Evolutionary conservation across 2,888 invertebrate species (phyloP), one percentile per base, ranked within the genome.

Genomic region (Dermolepida albohirtum): DNA sequence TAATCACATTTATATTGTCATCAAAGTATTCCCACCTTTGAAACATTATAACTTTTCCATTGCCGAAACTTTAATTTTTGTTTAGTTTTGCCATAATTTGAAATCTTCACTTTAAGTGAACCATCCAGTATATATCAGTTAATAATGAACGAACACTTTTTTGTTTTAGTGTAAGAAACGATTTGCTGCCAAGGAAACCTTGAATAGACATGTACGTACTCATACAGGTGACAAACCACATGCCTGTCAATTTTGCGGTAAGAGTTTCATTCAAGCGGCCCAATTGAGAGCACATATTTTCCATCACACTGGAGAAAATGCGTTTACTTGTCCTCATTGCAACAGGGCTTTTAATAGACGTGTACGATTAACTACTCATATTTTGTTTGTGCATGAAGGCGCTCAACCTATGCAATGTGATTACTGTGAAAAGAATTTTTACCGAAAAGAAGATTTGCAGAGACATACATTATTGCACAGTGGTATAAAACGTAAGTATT

Each of bases 101-200:
- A n/a, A n/a, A n/a, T n/a, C n/a, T n/a, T n/a, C n/a, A n/a, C n/a
- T n/a, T n/a, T n/a, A n/a, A n/a, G n/a, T n/a, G n/a, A n/a, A n/a
- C n/a, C n/a, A n/a, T n/a, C n/a, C n/a, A n/a, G n/a, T 34, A 10
- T 34, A 8, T 1, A 34, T 34, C 22, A 22, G 4, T 22, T 4
- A 22, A 4, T 22, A 22, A 22, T 40, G 29, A 63, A 27, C 44
- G 39, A 7, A 7, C 5, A 5, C 5, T 27, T 52, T 71, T 57
- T 65, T 63, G 57, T 79, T 83, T 63, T 81, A 93, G 92, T 95
- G 94, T 76, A 87, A 87, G 43, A 90, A 90, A 80, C 88, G 87
- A 64, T 94, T 95, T 77, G 91, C 90, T 63, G 94, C 95, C 0
- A 90, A 94, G 75, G 95, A 95, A 80, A 94, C 95, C 74, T 73